A percentile compares a stretch with the other conserved stretches of the same genome.
These are phyloP conservation scores for Tapirus terrestris DNA, from an alignment of 2,113 vertebrate species.

Conservation along the genomic window DNA sequence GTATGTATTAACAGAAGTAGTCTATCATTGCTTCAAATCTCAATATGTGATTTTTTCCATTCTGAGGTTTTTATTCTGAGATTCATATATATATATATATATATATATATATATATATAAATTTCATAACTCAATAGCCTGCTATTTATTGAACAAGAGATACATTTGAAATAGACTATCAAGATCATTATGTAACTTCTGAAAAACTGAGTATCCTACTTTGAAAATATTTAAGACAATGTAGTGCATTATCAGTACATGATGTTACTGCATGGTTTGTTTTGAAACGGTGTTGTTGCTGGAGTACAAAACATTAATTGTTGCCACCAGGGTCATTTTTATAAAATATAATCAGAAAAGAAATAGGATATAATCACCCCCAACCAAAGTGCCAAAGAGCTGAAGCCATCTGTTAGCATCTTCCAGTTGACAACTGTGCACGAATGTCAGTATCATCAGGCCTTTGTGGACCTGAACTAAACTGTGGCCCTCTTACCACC, in stretches of 20 bases:
- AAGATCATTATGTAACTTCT: slow-evolving; percentile 64
- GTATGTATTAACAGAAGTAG: slow-evolving; percentile 69
- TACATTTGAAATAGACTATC: slow-evolving; percentile 68
- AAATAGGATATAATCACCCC: slow-evolving; percentile 36
- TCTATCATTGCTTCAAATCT: slow-evolving; percentile 71
- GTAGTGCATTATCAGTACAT: slow-evolving; percentile 59
- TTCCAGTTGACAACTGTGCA: slow-evolving; percentile 23
- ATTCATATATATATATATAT: neutral
- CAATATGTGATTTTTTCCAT: slow-evolving; percentile 74
- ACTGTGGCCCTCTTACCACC: neutral
- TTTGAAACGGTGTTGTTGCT: slow-evolving; percentile 20
- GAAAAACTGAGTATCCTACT: slow-evolving; percentile 60
- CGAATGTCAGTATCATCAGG: neutral
- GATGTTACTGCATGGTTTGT: neutral
- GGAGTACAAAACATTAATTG: slow-evolving; percentile 38
- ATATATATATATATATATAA: neutral
- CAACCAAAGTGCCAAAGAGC: neutral
- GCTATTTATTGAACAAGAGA: slow-evolving; percentile 66
- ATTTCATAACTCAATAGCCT: slow-evolving; percentile 51
- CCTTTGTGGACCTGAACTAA: neutral
- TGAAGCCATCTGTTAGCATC: neutral
- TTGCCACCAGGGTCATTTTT: neutral
- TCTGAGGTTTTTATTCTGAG: slow-evolving; percentile 74
- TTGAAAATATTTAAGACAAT: slow-evolving; percentile 64
- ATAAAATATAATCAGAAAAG: slow-evolving; percentile 39